Evolutionary conservation across 2,797 vertebrate genomes (phyloP).

Genomic region (Peromyscus eremicus): DNA sequence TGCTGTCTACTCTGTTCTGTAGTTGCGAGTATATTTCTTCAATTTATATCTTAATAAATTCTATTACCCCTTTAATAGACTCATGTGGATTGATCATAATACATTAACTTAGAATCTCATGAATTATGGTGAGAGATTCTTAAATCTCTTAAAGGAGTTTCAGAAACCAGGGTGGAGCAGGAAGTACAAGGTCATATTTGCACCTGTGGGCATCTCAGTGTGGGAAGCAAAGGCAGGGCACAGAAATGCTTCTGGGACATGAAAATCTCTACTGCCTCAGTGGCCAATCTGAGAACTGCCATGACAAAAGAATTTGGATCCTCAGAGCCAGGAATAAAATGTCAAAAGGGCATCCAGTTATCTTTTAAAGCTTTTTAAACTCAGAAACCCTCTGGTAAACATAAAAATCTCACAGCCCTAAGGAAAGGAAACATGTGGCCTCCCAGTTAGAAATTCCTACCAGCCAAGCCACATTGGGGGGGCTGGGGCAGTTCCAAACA

Average conservation of each 20-base stretch:
- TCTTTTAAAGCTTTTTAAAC: background rate
- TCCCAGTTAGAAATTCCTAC: background rate
- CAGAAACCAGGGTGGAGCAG: background rate
- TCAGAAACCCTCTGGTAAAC: background rate
- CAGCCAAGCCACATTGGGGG: background rate
- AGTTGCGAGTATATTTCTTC: too few relatives aligned
- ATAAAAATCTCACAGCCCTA: background rate
- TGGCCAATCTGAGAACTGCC: background rate
- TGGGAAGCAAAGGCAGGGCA: background rate
- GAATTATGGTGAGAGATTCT: background rate
- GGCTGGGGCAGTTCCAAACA: background rate
- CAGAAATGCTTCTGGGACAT: background rate
- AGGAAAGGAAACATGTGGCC: background rate
- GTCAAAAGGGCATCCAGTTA: background rate
- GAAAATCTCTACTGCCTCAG: background rate
- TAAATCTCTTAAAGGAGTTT: slow-evolving; percentile 2
- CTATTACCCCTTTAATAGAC: too few relatives aligned
- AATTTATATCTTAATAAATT: too few relatives aligned
- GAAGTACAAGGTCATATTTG: background rate
- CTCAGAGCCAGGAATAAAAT: background rate
- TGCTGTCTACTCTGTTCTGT: too few relatives aligned
- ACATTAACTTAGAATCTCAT: slow-evolving; percentile 42
- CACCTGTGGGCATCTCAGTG: background rate
- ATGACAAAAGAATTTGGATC: background rate
- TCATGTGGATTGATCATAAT: too few relatives aligned